Conservation (phyloP, 2,113 vertebrate genomes). For the Plotosus lineatus region DNA sequence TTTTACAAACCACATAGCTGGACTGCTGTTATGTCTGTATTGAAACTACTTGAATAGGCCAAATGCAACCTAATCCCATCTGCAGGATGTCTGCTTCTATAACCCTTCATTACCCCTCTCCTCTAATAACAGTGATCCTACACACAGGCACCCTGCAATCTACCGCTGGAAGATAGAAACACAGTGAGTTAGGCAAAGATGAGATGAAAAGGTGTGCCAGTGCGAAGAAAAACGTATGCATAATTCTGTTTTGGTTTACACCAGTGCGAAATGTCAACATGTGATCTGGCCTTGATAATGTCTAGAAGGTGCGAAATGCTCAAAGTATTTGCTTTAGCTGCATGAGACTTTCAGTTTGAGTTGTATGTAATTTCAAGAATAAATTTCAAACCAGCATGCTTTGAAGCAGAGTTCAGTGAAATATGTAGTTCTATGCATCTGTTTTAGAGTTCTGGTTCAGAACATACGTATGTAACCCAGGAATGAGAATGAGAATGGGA, state of each 20-base stretch:
- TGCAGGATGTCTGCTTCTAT: constrained; percentile 29
- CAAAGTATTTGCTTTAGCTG: neutral
- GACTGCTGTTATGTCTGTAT: constrained; percentile 16
- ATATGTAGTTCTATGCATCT: neutral
- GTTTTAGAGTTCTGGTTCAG: neutral
- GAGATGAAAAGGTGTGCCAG: constrained; percentile 9
- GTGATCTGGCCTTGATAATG: constrained; percentile 5
- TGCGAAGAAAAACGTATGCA: constrained; percentile 25
- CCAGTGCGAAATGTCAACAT: neutral
- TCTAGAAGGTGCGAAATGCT: neutral
- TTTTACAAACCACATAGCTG: constrained; percentile 4
- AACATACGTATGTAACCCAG: neutral
- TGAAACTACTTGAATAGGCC: constrained; percentile 20
- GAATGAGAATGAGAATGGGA: neutral
- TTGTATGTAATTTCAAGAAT: neutral
- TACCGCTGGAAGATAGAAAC: constrained; percentile 24
- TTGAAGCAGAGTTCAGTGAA: neutral
- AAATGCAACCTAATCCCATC: constrained; percentile 34
- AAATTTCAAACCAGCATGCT: neutral
- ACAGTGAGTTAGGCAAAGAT: constrained; percentile 15
- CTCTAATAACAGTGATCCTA: constrained; percentile 47
- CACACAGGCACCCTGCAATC: constrained; percentile 46
- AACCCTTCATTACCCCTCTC: constrained; percentile 47
- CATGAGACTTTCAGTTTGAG: neutral
- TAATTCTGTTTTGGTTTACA: neutral